Evolutionary conservation across 1,140 invertebrate genomes (phyloP).

Genomic region (Sminthurides bifidus): DNA sequence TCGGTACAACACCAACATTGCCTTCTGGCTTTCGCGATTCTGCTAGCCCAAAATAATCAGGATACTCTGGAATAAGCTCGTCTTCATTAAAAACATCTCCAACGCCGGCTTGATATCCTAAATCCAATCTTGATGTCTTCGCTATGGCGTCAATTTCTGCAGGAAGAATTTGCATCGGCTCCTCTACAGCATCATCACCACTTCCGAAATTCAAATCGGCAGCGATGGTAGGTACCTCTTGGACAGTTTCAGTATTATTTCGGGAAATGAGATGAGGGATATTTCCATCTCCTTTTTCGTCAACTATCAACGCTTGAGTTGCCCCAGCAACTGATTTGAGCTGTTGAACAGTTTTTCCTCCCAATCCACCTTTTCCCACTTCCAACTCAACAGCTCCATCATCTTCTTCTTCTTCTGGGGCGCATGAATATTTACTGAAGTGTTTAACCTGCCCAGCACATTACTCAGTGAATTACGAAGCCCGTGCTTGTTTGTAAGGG

Average conservation of each 20-base stretch:
- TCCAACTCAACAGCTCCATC: slow-evolving; percentile 23
- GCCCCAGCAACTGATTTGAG: neutral
- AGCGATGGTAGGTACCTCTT: too few relatives aligned
- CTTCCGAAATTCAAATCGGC: too few relatives aligned
- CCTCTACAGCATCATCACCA: too few relatives aligned
- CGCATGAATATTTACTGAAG: slow-evolving; percentile 90
- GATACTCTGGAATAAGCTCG: too few relatives aligned
- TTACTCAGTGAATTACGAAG: too few relatives aligned
- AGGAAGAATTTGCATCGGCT: too few relatives aligned
- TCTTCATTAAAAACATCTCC: too few relatives aligned
- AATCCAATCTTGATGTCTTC: too few relatives aligned
- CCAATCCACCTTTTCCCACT: slow-evolving; percentile 15
- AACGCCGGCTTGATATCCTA: too few relatives aligned
- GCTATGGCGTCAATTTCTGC: too few relatives aligned
- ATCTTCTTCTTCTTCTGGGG: slow-evolving; percentile 74
- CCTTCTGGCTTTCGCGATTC: neutral
- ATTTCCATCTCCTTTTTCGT: neutral
- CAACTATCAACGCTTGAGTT: neutral
- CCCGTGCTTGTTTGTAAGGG: neutral
- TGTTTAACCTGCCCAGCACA: slow-evolving; percentile 62
- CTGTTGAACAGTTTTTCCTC: slow-evolving; percentile 12
- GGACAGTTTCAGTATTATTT: too few relatives aligned
- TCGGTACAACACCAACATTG: neutral
- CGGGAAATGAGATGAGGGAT: too few relatives aligned
- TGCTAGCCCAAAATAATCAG: slow-evolving; percentile 2